Percentiles rank a stretch among this genome's conserved stretches.
phyloP scores from a whole-genome alignment of 2,888 invertebrate species.

The Eugnorisma glareosa region DNA sequence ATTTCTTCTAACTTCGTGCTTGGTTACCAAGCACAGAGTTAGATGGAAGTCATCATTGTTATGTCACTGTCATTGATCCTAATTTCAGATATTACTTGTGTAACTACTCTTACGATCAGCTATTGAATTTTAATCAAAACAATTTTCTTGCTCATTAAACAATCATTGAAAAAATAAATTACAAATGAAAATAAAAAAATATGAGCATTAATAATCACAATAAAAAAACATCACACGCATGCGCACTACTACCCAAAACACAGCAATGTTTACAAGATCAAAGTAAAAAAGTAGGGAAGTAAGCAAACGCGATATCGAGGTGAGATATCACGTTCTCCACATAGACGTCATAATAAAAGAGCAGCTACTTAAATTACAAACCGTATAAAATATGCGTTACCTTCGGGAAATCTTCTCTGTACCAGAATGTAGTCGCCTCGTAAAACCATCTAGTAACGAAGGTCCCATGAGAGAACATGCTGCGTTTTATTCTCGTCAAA shows the following conservation, averaged over 20 bases:
- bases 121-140: not conserved
- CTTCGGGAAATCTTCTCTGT: conserved; percentile 86
- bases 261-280: conserved; percentile 12
- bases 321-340: conserved; percentile 64
- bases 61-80: not conserved
- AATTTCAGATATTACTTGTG: not conserved
- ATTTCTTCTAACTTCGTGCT: not conserved
- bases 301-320: conserved; percentile 47
- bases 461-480: conserved; percentile 74
- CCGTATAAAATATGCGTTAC: conserved; percentile 86
- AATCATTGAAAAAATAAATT: not conserved
- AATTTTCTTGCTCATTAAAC: not conserved
- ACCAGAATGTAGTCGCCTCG: conserved; percentile 80
- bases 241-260: conserved; percentile 3
- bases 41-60: not conserved
- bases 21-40: too few relatives aligned
- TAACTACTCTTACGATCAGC: too few relatives aligned
- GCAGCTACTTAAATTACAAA: conserved; percentile 83
- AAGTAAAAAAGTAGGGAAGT: conserved; percentile 19
- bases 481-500: conserved; percentile 75
- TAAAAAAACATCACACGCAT: conserved; percentile 23
- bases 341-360: conserved; percentile 78
- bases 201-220: not conserved
- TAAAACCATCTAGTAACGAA: conserved; percentile 84
- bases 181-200: not conserved